A percentile compares a stretch with the other conserved stretches of the same genome.
phyloP scores from a whole-genome alignment of 2,888 invertebrate genomes.

The Syritta pipiens region DNA sequence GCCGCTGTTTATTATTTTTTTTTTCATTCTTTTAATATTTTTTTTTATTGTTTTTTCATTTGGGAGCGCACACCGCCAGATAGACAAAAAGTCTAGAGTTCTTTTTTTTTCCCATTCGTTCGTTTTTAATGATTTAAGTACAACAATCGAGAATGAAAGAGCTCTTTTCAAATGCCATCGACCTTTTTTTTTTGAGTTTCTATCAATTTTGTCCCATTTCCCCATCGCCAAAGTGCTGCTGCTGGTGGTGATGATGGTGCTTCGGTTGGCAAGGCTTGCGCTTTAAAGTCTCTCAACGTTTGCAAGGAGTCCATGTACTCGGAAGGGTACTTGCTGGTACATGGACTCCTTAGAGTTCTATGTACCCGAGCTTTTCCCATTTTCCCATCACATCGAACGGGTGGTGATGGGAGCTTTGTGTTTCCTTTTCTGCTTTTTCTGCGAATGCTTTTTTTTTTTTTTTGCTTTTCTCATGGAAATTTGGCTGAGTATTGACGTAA shows the following conservation, averaged over 20 bases:
- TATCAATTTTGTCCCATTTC: constrained; percentile 44
- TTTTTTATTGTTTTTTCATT: neutral
- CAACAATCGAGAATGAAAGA: neutral
- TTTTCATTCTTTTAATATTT: neutral
- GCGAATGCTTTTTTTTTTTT: constrained; percentile 6
- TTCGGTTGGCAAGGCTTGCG: constrained; percentile 51
- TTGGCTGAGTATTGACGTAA: constrained; percentile 23
- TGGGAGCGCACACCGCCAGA: constrained; percentile 10
- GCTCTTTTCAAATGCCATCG: constrained; percentile 53
- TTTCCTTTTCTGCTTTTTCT: constrained; percentile 3
- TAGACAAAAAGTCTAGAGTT: neutral
- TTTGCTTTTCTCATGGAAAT: constrained; percentile 9
- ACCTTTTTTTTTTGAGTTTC: constrained; percentile 48
- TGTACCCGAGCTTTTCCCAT: constrained; percentile 46
- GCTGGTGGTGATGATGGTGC: neutral
- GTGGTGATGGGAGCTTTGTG: constrained; percentile 31
- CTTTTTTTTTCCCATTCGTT: neutral
- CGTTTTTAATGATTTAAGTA: constrained; percentile 11
- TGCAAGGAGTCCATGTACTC: constrained; percentile 50
- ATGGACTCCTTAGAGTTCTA: constrained; percentile 21
- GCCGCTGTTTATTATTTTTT: constrained; percentile 7
- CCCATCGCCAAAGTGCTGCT: neutral
- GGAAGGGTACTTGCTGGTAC: constrained; percentile 17
- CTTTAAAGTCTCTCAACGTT: constrained; percentile 44
- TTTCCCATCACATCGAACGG: neutral